Conservation (phyloP, 2,113 vertebrate species). For the Pongo abelii region DNA sequence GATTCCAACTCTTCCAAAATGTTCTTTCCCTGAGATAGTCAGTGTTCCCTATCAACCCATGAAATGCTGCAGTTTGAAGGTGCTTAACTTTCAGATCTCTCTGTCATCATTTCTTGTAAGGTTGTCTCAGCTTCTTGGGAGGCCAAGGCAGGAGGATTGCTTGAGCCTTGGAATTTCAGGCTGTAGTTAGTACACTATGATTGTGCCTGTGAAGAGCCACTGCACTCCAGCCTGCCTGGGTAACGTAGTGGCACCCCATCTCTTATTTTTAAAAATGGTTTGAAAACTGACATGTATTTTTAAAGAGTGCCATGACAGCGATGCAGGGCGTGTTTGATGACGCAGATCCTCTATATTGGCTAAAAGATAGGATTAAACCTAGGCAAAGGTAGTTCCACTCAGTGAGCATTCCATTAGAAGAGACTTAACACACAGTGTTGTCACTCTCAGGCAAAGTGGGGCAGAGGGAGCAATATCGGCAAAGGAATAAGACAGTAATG, state of each 20-base stretch:
- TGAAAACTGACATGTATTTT: neutral
- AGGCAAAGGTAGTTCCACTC: too few species aligned
- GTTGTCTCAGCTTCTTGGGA: neutral
- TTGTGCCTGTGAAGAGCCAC: neutral
- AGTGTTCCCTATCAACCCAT: neutral
- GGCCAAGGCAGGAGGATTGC: neutral
- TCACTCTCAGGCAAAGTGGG: neutral
- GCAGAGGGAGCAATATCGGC: neutral
- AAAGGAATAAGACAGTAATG: neutral
- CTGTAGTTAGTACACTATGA: neutral
- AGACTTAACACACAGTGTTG: neutral
- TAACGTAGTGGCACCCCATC: neutral
- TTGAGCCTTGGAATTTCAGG: neutral
- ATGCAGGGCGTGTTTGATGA: neutral
- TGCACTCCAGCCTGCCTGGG: neutral
- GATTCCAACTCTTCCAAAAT: neutral
- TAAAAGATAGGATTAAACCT: neutral
- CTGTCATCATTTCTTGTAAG: neutral
- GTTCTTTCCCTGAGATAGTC: neutral
- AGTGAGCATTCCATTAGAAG: too few species aligned
- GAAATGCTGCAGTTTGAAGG: neutral
- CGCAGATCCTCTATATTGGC: neutral
- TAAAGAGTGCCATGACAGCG: neutral
- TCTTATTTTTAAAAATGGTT: neutral
- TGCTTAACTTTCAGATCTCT: constrained; percentile 9